Conservation (phyloP, 2,113 vertebrate species). For the Pelvicachromis taeniatus region DNA sequence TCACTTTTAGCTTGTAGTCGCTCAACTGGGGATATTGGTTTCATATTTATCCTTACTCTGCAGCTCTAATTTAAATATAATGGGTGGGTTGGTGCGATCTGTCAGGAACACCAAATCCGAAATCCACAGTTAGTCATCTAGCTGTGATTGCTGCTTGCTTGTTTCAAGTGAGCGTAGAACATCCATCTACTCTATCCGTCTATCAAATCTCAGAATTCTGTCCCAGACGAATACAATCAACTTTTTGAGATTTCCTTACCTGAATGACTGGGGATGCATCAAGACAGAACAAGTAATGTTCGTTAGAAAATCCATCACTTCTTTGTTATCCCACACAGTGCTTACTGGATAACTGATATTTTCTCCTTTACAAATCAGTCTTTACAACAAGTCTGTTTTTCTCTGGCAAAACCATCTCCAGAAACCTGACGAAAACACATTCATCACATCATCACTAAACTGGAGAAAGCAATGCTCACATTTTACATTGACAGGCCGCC, state of each 20-base stretch:
- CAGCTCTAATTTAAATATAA: background rate
- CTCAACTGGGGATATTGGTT: background rate
- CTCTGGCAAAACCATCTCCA: background rate
- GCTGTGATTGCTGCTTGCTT: background rate
- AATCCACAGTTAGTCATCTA: background rate
- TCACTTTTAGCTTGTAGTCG: background rate
- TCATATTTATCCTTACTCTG: background rate
- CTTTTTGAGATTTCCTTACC: background rate
- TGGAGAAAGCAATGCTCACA: background rate
- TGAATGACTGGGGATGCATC: background rate
- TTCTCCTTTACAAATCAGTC: background rate
- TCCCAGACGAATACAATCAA: background rate
- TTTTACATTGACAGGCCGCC: fast-evolving
- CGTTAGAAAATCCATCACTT: background rate
- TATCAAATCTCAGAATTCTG: background rate
- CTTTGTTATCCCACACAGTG: background rate
- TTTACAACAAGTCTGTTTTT: background rate
- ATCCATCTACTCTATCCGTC: background rate
- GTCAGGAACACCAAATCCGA: background rate
- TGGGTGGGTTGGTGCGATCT: background rate
- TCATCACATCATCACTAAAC: background rate
- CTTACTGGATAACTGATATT: background rate
- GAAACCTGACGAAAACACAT: background rate
- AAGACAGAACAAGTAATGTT: background rate
- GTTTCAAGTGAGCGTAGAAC: background rate